Percentiles rank a stretch among this genome's conserved stretches.
phyloP scores from a whole-genome alignment of 2,888 invertebrate genomes.

The Caenorhabditis japonica region DNA sequence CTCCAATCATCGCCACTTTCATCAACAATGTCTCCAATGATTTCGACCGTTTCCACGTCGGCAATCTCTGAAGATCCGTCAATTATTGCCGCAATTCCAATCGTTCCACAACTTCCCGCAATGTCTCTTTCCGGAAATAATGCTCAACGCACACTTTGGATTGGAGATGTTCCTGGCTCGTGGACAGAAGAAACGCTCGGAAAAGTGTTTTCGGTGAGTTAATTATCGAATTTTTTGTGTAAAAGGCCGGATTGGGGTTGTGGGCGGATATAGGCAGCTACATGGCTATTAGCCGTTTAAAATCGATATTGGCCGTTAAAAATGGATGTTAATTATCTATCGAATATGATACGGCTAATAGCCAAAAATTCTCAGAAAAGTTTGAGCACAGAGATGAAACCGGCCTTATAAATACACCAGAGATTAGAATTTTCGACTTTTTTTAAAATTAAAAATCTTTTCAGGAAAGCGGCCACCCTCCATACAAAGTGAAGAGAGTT shows the following conservation, averaged over 20 bases:
- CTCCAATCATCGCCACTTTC: neutral
- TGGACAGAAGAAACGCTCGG: constrained; percentile 68
- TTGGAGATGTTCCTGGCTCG: constrained; percentile 67
- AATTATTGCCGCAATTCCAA: constrained; percentile 12
- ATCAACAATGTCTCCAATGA: neutral
- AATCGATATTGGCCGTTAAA: too few relatives aligned
- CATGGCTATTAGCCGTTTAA: too few relatives aligned
- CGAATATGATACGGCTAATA: too few relatives aligned
- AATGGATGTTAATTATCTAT: too few relatives aligned
- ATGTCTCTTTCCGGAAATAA: constrained; percentile 52
- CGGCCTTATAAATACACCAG: too few relatives aligned
- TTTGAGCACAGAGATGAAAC: too few relatives aligned
- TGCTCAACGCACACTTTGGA: constrained; percentile 72
- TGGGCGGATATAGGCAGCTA: too few relatives aligned
- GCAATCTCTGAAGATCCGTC: constrained; percentile 8
- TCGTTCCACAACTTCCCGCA: constrained; percentile 30
- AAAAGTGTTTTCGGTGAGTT: constrained; percentile 50
- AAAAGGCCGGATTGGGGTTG: neutral
- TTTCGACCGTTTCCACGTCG: neutral
- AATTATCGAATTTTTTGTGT: neutral
- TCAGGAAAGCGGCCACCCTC: constrained; percentile 38
- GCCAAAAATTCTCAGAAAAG: too few relatives aligned
- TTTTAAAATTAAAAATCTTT: neutral
- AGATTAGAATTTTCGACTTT: too few relatives aligned
- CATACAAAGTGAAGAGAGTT: constrained; percentile 50